Evolutionary conservation across 2,113 vertebrate genomes (phyloP), one percentile per base, ranked within the genome.

Genomic region (Atlantisia rogersi): DNA sequence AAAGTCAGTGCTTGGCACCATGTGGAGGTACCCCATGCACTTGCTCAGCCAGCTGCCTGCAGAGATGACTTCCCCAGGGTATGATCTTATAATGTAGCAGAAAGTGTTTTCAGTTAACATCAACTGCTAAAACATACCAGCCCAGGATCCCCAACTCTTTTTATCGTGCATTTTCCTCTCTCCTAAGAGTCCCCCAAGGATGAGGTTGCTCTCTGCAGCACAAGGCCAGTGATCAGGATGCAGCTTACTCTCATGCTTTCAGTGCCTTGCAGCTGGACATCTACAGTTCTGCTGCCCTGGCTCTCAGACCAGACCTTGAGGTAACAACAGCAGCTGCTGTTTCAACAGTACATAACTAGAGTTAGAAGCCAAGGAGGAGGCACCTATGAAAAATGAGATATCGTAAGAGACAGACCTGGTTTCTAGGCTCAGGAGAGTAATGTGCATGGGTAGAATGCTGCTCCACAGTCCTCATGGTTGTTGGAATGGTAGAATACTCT

Each of bases 361-460:
- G 11, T 25, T 1, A 48, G 62, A 92, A 10, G 52, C n/a, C 56
- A 56, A 86, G 39, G 17, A 65, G 82, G 14, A 53, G 50, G 35
- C 20, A 58, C 55, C 11, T 52, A 8, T n/a, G 50, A 59, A 32
- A 76, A 83, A 50, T 2, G 14, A 12, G 42, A 4, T 48, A 55
- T 64, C 42, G 11, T 25, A 67, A 60, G 62, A 85, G 42, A 39
- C 1, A 35, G 28, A 15, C 14, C 55, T 26, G 25, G 6, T 56
- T 78, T 76, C 53, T 68, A 20, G 56, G 29, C 53, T 85, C 48
- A 19, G 69, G 42, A 84, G 22, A 50, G 12, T 25, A 77, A 63
- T 0, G 81, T 24, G 31, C 22, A 15, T 58, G 64, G 83, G 24
- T 9, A 78, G 15, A 82, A 39, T 0, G 0, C 42, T 78, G 78